phyloP scores from a whole-genome alignment of 2,797 vertebrate genomes.

The Melanotaenia nigrans region DNA sequence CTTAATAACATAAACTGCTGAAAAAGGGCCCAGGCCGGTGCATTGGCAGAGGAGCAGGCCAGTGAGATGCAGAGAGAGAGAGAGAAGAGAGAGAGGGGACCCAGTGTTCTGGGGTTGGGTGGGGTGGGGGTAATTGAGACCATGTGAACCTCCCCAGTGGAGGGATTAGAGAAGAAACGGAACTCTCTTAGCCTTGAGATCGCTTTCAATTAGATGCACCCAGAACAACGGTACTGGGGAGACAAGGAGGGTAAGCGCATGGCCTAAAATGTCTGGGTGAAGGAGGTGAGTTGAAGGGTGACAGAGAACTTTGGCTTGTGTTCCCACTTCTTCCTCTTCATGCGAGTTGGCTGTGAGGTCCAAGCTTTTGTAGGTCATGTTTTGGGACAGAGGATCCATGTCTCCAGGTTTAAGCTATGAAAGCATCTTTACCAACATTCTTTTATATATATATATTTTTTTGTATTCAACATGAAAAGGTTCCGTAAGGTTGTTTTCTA shows the following conservation, averaged over 20 bases:
- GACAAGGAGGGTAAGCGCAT: conserved; percentile 85
- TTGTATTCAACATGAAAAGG: neutral
- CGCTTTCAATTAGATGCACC: conserved; percentile 99
- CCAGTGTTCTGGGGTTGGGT: conserved; percentile 77
- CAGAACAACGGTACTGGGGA: conserved; percentile 87
- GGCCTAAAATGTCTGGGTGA: conserved; percentile 48
- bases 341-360: conserved; percentile 53
- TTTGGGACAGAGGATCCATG: conserved; percentile 76
- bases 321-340: conserved; percentile 73
- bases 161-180: conserved; percentile 97
- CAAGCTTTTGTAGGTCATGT: conserved; percentile 78
- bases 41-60: conserved; percentile 75
- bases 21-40: conserved; percentile 85
- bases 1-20: conserved; percentile 97
- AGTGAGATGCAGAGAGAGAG: conserved; percentile 66
- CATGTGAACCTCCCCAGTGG: conserved; percentile 95
- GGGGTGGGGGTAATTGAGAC: conserved; percentile 93
- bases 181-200: conserved; percentile 93
- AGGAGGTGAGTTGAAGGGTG: conserved; percentile 55
- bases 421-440: neutral
- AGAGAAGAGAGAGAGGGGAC: conserved; percentile 82
- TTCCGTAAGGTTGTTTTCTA: neutral
- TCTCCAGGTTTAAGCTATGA: conserved; percentile 31
- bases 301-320: conserved; percentile 68
- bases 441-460: neutral